Evolutionary conservation across 2,888 invertebrate genomes (phyloP), one percentile per base, ranked within the genome.

Genomic region (Noctua pronuba): DNA sequence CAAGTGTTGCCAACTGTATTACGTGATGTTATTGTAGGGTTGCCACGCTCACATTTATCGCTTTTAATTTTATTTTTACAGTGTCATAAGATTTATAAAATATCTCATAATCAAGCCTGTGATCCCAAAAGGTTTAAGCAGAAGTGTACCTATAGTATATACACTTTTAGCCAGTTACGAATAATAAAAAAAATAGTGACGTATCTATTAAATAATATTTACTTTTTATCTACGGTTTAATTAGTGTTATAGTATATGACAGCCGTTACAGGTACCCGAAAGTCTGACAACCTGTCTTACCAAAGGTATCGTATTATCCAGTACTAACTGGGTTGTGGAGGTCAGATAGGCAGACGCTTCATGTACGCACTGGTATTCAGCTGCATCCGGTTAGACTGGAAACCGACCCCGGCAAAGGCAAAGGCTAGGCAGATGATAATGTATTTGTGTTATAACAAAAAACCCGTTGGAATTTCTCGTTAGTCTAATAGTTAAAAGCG

Each of bases 1-100:
- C 83, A 77, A 80, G 80, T 79, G 80, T 80, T 76, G 65, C 72
- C 67, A 70, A 77, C 84, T 64, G 75, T 79, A 70, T 78, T 86
- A 80, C 75, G 79, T 67, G 69, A 74, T 64, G 64, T 65, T 67
- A 67, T n/a, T 16, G 28, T 13, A 86, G 83, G 87, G 85, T 10
- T 86, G 77, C 4, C 80, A 41, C 60, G 0, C 10, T 8, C 8
- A 1, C 10, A 13, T 24, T 41, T 31, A 5, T 8, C 3, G 18
- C 3, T 60, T 31, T 18, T 7, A 58, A 16, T 16, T 28, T 58
- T 28, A 1, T 7, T 55, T 55, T 58, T 16, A n/a, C 52, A 55
- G 52, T 55, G 11, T n/a, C n/a, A 24, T 24, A 55, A 11, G n/a
- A 28, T 55, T 55, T n/a, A n/a, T 55, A 55, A 55, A 11, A 55